These are phyloP conservation scores for Drosophila melanica DNA, from an alignment of 1,140 invertebrate species.

Conservation along the genomic window DNA sequence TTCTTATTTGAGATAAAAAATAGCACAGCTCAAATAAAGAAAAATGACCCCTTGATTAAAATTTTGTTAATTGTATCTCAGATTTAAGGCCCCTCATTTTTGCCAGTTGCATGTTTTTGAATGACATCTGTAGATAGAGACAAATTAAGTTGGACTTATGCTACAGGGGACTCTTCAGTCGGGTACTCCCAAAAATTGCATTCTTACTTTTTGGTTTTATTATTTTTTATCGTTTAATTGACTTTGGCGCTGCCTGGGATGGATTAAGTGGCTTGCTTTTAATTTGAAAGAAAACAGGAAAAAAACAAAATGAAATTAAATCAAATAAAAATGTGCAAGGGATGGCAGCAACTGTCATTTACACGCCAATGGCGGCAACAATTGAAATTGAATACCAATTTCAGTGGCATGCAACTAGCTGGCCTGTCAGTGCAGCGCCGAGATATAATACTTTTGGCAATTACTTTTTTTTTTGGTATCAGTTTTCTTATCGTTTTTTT, in stretches of 20 bases:
- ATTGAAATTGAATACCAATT: constrained; percentile 76
- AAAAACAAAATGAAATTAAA: constrained; percentile 48
- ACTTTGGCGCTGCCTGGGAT: constrained; percentile 51
- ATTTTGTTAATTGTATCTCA: too few species aligned
- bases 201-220: constrained; percentile 17
- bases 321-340: constrained; percentile 13
- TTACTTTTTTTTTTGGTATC: neutral
- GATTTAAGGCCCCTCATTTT: too few species aligned
- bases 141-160: too few species aligned
- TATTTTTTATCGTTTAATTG: constrained; percentile 62
- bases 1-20: too few species aligned
- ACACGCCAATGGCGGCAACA: constrained; percentile 44
- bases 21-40: too few species aligned
- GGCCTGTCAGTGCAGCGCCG: constrained; percentile 57
- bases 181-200: neutral
- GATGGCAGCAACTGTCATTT: constrained; percentile 36
- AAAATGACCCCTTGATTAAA: too few species aligned
- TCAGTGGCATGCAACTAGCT: constrained; percentile 74
- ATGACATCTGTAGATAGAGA: too few species aligned
- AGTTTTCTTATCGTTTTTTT: constrained; percentile 16
- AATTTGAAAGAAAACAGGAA: constrained; percentile 58
- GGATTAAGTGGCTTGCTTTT: constrained; percentile 71
- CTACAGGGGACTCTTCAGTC: neutral
- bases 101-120: too few species aligned
- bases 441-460: constrained; percentile 59